Percentiles rank a stretch among this genome's conserved stretches.
phyloP scores from a whole-genome alignment of 2,113 vertebrate species.

The Lontra canadensis region DNA sequence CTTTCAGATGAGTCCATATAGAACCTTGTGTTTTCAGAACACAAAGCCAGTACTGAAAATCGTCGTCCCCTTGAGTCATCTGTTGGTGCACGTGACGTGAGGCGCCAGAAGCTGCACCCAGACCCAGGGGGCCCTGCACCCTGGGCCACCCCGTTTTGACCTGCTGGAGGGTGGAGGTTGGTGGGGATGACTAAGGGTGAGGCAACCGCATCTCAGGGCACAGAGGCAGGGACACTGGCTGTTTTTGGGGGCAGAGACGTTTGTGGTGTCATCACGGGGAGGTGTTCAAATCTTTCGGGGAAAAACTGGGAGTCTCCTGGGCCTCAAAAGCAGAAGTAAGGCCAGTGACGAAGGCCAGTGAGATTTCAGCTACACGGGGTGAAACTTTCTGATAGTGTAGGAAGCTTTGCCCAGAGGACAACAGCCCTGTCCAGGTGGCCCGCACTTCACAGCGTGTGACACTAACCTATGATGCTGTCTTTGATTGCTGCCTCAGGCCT shows the following conservation, averaged over 20 bases:
- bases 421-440: rapidly evolving
- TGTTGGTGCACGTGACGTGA: rapidly evolving
- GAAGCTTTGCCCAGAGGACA: rapidly evolving
- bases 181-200: not conserved
- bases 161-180: not conserved
- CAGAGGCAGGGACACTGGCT: rapidly evolving
- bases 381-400: not conserved
- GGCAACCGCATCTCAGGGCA: not conserved
- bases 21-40: not conserved
- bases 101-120: rapidly evolving
- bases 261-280: not conserved
- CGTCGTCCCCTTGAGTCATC: rapidly evolving
- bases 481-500: not conserved
- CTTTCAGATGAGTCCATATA: not conserved
- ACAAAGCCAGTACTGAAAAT: no score
- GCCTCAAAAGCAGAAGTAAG: not conserved
- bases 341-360: not conserved
- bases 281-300: not conserved
- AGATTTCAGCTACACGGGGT: not conserved
- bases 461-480: rapidly evolving
- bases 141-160: rapidly evolving
- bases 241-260: not conserved
- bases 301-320: not conserved
- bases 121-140: not conserved
- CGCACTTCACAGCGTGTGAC: rapidly evolving